phyloP scores from a whole-genome alignment of 2,888 invertebrate species.

The Ormyrus pomaceus region DNA sequence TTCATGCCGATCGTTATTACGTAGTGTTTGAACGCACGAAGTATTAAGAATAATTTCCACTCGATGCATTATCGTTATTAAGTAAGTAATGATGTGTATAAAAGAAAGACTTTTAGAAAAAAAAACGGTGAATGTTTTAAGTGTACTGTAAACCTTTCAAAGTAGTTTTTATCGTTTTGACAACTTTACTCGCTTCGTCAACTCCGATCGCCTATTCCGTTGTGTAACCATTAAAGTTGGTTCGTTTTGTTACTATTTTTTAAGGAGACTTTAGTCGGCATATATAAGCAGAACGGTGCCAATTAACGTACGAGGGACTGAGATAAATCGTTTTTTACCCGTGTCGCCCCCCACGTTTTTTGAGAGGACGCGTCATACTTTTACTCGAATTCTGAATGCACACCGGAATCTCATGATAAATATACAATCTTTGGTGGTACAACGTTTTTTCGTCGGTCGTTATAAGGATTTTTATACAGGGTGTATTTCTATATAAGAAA shows the following conservation, averaged over 20 bases:
- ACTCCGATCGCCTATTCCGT: background rate
- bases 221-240: background rate
- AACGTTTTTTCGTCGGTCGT: slow-evolving; percentile 53
- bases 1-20: slow-evolving; percentile 26
- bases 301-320: slow-evolving; percentile 52
- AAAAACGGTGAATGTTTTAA: slow-evolving; percentile 18
- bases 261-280: slow-evolving; percentile 29
- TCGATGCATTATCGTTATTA: slow-evolving; percentile 29
- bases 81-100: slow-evolving; percentile 17
- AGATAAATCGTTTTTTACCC: slow-evolving; percentile 51
- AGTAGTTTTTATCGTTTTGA: slow-evolving; percentile 37
- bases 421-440: slow-evolving; percentile 53
- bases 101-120: slow-evolving; percentile 18
- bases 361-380: slow-evolving; percentile 47
- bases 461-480: slow-evolving; percentile 57
- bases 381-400: slow-evolving; percentile 54
- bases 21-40: slow-evolving; percentile 40
- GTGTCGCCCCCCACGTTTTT: slow-evolving; percentile 39
- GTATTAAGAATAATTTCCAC: slow-evolving; percentile 39
- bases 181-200: slow-evolving; percentile 1
- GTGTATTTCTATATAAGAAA: slow-evolving; percentile 54
- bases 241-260: slow-evolving; percentile 28
- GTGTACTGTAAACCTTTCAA: slow-evolving; percentile 1
- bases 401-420: slow-evolving; percentile 53
- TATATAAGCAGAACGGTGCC: slow-evolving; percentile 44